Evolutionary conservation across 2,888 invertebrate species (phyloP), one percentile per base, ranked within the genome.

Genomic region (Rutpela maculata): DNA sequence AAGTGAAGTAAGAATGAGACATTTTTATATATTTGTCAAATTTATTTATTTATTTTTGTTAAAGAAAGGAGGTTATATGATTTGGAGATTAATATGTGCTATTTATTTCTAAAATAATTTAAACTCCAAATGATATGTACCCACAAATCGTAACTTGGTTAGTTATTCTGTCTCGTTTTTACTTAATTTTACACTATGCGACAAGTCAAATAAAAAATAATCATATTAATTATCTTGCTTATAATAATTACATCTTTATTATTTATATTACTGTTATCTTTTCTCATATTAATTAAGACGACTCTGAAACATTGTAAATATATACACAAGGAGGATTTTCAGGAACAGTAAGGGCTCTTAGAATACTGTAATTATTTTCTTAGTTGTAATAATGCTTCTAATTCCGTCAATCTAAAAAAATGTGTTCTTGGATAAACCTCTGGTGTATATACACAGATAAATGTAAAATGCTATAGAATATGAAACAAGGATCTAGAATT

Each of bases 151-250:
- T 70, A 31, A 60, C n/a, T n/a, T n/a, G n/a, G 70, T 65, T 55
- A 43, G 56, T 71, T 77, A 67, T 71, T 15, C 55, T 69, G 67
- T 76, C 80, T 76, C 70, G 74, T 76, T 79, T 68, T 77, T 75
- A 77, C 77, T 71, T 77, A 65, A 68, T 75, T 74, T 75, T 62
- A 67, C 68, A 17, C 22, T 15, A 50, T 57, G 65, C 43, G 38
- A 43, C 74, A 38, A n/a, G 22, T 26, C 26, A 10, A 69, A 59
- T 55, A 56, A 57, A n/a, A 12, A 43, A 65, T 43, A 63, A 67
- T 68, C 57, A 68, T 57, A 18, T 9, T 69, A 60, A 65, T 67
- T 67, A 69, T 35, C 57, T 19, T 60, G 60, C 43, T 38, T 69
- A 62, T 62, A n/a, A 15, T 71, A 75, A 63, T 50, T 75, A 72